Conservation (phyloP, 2,888 invertebrate genomes). For the Rhamphomyia laevipes region DNA sequence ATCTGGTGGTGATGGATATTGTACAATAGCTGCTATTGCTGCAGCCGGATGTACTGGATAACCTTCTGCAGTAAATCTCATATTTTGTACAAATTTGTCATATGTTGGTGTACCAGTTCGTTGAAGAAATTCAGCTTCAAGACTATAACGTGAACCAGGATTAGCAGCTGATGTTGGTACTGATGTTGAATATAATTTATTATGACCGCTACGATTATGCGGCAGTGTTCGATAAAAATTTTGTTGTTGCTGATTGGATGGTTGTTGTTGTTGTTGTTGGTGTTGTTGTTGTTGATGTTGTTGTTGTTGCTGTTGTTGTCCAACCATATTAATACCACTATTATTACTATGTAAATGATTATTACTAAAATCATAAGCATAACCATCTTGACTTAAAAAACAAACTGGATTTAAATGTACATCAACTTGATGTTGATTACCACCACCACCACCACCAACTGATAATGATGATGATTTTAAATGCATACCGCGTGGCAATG, state of each 20-base stretch:
- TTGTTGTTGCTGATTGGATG: constrained; percentile 25
- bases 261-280: constrained; percentile 21
- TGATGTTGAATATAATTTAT: constrained; percentile 31
- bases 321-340: constrained; percentile 5
- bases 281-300: constrained; percentile 19
- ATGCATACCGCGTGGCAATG: constrained; percentile 41
- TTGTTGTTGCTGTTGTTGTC: constrained; percentile 17
- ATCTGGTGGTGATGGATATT: constrained; percentile 57
- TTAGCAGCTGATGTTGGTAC: constrained; percentile 41
- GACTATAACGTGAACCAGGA: constrained; percentile 45
- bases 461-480: constrained; percentile 30
- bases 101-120: constrained; percentile 40
- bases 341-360: constrained; percentile 25
- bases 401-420: constrained; percentile 65
- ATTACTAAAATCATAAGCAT: constrained; percentile 41
- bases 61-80: constrained; percentile 69
- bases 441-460: constrained; percentile 4
- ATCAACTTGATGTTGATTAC: constrained; percentile 51
- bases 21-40: constrained; percentile 32
- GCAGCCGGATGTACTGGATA: constrained; percentile 51
- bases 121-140: constrained; percentile 54
- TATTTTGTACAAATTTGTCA: constrained; percentile 44
- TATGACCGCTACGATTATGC: constrained; percentile 48
- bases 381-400: constrained; percentile 61
- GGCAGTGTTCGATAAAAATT: constrained; percentile 67